Evolutionary conservation across 37 sponge, comb jelly and placozoan genomes (phyloP), one percentile per base, ranked within the genome.

Genomic region (Aplysina aerophoba): DNA sequence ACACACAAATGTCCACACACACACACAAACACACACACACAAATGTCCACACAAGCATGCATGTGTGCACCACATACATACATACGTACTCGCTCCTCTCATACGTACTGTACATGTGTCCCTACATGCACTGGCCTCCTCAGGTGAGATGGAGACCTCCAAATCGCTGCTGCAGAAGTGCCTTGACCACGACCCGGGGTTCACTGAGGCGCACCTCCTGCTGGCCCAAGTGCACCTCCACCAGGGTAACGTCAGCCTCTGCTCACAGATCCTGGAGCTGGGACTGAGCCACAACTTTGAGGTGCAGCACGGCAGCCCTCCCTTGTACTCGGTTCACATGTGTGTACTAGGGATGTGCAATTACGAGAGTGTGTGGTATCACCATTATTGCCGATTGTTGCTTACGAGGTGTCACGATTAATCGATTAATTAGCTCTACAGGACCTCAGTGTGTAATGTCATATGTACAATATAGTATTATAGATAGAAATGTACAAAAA

Each of bases 201-300:
- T 72, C 55, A 59, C 88, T 25, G 92, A 95, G 75, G 92, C 92
- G 58, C 94, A 95, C 86, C 87, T 95, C 37, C 85, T 97, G 6
- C 84, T 91, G 90, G 92, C 98, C 22, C 85, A 84, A 72, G 84
- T 97, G 13, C 74, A 85, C 73, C 87, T 90, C 14, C 84, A 90
- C 58, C 83, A 85, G 59, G 88, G 88, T 19, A 89, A 89, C 83
- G 22, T 30, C 82, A 65, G 81, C 14, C 90, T 85, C 58, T 81
- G 85, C 56, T 79, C 85, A 13, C 89, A 89, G 39, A 71, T 86
- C 12, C 87, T 94, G 44, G 97, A 97, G 84, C 54, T 86, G 33
- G 95, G 91, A 36, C 95, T 97, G 60, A 97, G 97, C 63, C 66
- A 85, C 83, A 92, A 92, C 89, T 97, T 97, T 84, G 97, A 94